Conservation (phyloP, 2,797 vertebrate genomes). For the Enteromius thamalakanensis region DNA sequence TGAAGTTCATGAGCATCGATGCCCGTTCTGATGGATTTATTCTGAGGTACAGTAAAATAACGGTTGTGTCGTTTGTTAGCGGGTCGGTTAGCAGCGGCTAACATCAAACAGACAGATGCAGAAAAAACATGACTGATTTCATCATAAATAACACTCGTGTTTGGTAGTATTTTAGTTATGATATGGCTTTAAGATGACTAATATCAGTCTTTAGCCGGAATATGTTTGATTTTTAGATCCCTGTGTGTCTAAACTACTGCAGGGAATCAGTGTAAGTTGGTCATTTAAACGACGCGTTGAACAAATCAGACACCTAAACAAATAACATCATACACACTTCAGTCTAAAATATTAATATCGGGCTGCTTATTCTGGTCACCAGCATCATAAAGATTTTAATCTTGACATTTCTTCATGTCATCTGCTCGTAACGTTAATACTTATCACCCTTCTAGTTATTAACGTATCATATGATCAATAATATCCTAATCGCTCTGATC, state of each 20-base stretch:
- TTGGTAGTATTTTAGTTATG: not conserved
- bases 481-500: not conserved
- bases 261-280: constrained; percentile 25
- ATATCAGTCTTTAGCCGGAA: no score
- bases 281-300: constrained; percentile 30
- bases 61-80: constrained; percentile 22
- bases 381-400: not conserved
- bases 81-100: constrained; percentile 44
- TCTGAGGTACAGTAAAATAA: constrained; percentile 27
- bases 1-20: not conserved
- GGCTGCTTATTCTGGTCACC: no score
- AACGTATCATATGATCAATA: not conserved
- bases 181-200: not conserved
- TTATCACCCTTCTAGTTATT: not conserved
- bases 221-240: not conserved
- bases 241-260: not conserved
- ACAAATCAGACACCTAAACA: constrained; percentile 6
- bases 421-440: not conserved
- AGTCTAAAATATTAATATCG: not conserved
- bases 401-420: not conserved
- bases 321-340: not conserved
- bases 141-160: not conserved
- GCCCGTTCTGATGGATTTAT: not conserved
- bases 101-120: constrained; percentile 28
- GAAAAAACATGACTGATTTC: not conserved